Evolutionary conservation across 2,888 invertebrate species (phyloP).

Genomic region (Dinocampus coccinellae): DNA sequence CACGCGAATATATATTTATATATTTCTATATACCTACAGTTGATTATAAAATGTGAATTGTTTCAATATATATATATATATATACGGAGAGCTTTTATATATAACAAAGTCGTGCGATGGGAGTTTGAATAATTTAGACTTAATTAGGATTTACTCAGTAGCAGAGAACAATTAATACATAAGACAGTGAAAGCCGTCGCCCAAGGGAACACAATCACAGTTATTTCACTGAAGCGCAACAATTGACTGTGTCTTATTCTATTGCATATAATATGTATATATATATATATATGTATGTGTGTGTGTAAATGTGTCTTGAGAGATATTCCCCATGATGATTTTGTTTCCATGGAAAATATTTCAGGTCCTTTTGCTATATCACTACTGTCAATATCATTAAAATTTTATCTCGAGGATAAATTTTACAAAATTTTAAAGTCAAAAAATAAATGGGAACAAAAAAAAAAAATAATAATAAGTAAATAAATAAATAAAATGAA

Average conservation of each 20-base stretch:
- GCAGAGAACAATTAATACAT: conserved; percentile 60
- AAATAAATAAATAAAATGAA: no score
- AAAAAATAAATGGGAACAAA: not conserved
- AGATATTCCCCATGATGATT: not conserved
- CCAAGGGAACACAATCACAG: not conserved
- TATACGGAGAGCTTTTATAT: not conserved
- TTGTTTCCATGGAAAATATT: not conserved
- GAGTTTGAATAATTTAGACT: conserved; percentile 60
- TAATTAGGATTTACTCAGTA: conserved; percentile 64
- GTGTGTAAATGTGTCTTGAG: not conserved
- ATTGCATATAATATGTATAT: not conserved
- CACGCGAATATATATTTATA: no score
- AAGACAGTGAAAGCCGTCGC: conserved; percentile 31
- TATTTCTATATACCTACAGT: no score
- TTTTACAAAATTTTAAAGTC: not conserved
- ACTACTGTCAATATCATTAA: not conserved
- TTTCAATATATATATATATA: not conserved
- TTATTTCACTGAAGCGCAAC: conserved; percentile 3
- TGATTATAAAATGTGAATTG: not conserved
- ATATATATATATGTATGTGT: not conserved
- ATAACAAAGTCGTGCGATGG: conserved; percentile 1
- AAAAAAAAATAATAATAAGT: not conserved
- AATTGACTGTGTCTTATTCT: not conserved
- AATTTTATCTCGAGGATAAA: not conserved
- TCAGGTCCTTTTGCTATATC: not conserved